These are phyloP conservation scores for Wasmannia auropunctata DNA, from an alignment of 1,140 invertebrate genomes.

Conservation along the genomic window DNA sequence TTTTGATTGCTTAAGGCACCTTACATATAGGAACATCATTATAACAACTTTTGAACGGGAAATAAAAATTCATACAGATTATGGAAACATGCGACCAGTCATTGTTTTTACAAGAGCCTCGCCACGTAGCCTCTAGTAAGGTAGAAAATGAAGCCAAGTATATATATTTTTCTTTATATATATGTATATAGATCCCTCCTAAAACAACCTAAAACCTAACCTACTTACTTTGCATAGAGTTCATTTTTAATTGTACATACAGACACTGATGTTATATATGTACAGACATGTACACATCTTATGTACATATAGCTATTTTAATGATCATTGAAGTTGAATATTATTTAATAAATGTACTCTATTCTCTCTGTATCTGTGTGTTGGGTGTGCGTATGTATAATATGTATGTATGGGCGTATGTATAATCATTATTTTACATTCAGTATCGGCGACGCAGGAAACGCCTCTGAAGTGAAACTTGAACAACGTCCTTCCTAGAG, in stretches of 20 bases:
- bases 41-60: constrained; percentile 30
- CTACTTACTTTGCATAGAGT: constrained; percentile 77
- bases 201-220: constrained; percentile 78
- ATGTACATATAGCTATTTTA: constrained; percentile 75
- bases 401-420: constrained; percentile 68
- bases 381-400: constrained; percentile 65
- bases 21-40: constrained; percentile 72
- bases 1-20: constrained; percentile 63
- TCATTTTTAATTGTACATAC: constrained; percentile 78
- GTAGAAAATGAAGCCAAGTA: constrained; percentile 77
- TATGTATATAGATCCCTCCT: constrained; percentile 78
- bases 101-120: constrained; percentile 78
- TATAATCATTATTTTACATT: constrained; percentile 76
- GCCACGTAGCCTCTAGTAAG: constrained; percentile 77
- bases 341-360: constrained; percentile 70
- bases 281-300: constrained; percentile 80
- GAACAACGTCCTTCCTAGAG: constrained; percentile 80
- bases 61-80: constrained; percentile 29
- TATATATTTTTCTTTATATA: constrained; percentile 70
- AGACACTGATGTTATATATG: constrained; percentile 81
- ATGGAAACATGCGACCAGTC: constrained; percentile 37
- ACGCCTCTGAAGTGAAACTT: constrained; percentile 77
- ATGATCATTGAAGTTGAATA: constrained; percentile 61
- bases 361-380: constrained; percentile 56
- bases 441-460: constrained; percentile 48